Base-by-base conservation (phyloP, 2,888 invertebrate species). In the Polyommatus icarus region DNA sequence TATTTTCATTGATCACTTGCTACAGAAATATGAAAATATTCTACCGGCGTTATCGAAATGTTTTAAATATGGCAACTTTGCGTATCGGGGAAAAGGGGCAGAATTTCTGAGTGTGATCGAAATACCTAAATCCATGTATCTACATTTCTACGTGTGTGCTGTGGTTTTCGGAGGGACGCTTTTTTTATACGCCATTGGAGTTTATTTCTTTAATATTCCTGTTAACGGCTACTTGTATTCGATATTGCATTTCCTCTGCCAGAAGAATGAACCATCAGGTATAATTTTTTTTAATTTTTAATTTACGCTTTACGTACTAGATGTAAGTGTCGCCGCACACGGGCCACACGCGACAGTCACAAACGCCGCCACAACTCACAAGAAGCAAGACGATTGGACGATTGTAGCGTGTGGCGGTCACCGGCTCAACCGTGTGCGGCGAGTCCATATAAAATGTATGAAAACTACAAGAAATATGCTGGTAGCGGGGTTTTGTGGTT, bases 51-150 rank as follows among this genome's bases (percentile, higher is more conserved):
- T 95, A 6, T 94, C 94, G 40, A 96, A 96, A 87, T 91, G 95
- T 0, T 96, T 96, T 86, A 95, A 96, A 36, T 97, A 97, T 89
- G 98, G 98, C 18, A 97, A 97, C 88, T 96, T 96, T 83, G 95
- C 95, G 0, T 94, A 95, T 81, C 95, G 94, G 83, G 95, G 95
- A 0, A 86, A 90, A 24, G 91, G 90, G 18, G 93, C 91, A 0
- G 88, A 89, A 83, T 93, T 87, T 80, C 82, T 94, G n/a, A 87
- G 90, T 80, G 84, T 90, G 76, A 88, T 96, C 24, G 96, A 97
- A 88, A 94, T 97, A 72, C 97, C 97, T 0, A 98, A 98, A 89
- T 94, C 96, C 73, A 97, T 96, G 94, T 98, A 97, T 84, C 94
- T 92, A 83, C 98, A 98, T 89, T 98, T 98, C 86, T 98, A 98